Conservation (phyloP, 1,140 invertebrate species). For the Aphidius ervi region DNA sequence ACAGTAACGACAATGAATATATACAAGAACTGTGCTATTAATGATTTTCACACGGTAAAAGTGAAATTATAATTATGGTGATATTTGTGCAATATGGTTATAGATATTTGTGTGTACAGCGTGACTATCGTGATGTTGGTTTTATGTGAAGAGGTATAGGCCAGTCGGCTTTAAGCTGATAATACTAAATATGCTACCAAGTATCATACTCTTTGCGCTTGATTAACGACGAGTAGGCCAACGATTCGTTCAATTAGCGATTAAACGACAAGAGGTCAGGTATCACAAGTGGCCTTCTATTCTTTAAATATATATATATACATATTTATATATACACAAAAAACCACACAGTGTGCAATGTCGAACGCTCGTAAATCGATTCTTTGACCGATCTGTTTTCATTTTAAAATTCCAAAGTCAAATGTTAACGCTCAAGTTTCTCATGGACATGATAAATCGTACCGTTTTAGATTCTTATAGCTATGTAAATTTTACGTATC, state of each 20-base stretch:
- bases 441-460: too few species aligned
- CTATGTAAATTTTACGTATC: too few species aligned
- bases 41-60: constrained; percentile 10
- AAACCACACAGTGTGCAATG: constrained; percentile 19
- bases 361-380: constrained; percentile 37
- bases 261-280: constrained; percentile 30
- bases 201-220: constrained; percentile 15
- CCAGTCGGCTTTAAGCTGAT: neutral
- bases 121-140: constrained; percentile 9
- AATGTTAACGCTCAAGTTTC: too few species aligned
- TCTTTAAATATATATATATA: constrained; percentile 25
- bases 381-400: constrained; percentile 27
- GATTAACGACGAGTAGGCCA: constrained; percentile 25
- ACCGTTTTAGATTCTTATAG: too few species aligned
- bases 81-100: constrained; percentile 4
- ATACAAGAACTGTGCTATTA: too few species aligned
- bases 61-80: constrained; percentile 25
- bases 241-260: constrained; percentile 35
- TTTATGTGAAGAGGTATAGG: constrained; percentile 3
- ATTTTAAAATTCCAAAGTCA: constrained; percentile 32
- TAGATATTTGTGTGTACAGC: neutral
- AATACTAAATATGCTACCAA: constrained; percentile 2
- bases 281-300: constrained; percentile 20
- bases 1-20: too few species aligned
- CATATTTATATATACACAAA: too few species aligned